These are phyloP conservation scores for Galaxias olidus DNA, from an alignment of 2,797 vertebrate species.

Conservation along the genomic window DNA sequence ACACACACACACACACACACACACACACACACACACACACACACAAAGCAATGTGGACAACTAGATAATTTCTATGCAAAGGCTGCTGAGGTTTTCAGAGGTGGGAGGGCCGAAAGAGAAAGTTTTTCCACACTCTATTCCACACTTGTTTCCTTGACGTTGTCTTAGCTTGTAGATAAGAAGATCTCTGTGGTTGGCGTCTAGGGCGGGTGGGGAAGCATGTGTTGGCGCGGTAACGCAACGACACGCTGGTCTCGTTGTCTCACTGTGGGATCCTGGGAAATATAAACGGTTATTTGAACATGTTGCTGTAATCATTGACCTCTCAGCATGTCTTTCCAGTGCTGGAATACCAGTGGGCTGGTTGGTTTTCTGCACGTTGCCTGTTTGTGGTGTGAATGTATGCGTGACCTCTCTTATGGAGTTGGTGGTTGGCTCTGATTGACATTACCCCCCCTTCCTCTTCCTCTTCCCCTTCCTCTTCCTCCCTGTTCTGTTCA, in stretches of 20 bases:
- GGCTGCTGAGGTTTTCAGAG: slow-evolving; percentile 40
- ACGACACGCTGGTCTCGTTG: slow-evolving; percentile 34
- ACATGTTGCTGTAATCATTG: background rate
- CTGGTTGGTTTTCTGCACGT: background rate
- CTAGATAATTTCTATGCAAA: slow-evolving; percentile 61
- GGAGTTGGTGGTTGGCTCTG: slow-evolving; percentile 19
- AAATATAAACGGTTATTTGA: background rate
- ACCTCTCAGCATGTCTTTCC: background rate
- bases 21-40: too few species aligned
- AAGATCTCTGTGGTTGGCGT: slow-evolving; percentile 31
- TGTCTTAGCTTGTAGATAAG: slow-evolving; percentile 47
- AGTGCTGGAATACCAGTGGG: too few species aligned
- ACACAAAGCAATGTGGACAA: slow-evolving; percentile 56
- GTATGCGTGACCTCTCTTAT: slow-evolving; percentile 9
- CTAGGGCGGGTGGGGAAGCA: slow-evolving; percentile 7
- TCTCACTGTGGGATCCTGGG: too few species aligned
- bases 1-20: too few species aligned
- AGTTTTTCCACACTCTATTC: slow-evolving; percentile 39
- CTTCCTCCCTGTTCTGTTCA: slow-evolving; percentile 28
- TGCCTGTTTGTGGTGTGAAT: background rate
- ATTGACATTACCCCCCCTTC: slow-evolving; percentile 15
- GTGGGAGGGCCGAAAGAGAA: slow-evolving; percentile 38
- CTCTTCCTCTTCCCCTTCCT: slow-evolving; percentile 34
- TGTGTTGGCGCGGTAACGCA: slow-evolving; percentile 30
- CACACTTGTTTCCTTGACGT: slow-evolving; percentile 25